phyloP scores from a whole-genome alignment of 2,113 vertebrate species.

The Tragelaphus scriptus region DNA sequence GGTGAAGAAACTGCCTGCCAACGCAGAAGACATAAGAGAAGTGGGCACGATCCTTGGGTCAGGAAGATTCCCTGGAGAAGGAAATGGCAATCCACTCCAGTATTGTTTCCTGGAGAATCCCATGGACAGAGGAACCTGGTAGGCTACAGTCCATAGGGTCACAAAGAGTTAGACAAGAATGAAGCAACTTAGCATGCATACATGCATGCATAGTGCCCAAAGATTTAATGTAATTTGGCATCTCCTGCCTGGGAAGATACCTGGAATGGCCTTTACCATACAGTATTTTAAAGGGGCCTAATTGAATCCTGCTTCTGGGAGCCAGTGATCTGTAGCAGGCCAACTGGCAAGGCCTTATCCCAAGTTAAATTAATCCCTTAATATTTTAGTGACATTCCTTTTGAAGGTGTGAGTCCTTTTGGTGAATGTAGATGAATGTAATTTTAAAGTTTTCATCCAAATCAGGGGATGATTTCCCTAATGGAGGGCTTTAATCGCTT shows the following conservation, averaged over 20 bases:
- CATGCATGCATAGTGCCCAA: background rate
- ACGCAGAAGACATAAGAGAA: background rate
- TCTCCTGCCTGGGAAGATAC: background rate
- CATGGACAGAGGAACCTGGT: background rate
- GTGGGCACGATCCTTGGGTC: accelerated
- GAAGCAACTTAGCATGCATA: background rate
- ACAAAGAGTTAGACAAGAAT: background rate
- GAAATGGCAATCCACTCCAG: background rate
- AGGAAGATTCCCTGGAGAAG: background rate
- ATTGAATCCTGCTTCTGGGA: background rate
- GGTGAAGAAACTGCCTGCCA: background rate
- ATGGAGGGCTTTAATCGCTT: background rate
- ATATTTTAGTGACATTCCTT: background rate
- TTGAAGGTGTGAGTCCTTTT: background rate
- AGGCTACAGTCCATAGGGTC: background rate
- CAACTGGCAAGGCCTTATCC: background rate
- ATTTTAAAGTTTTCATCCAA: background rate
- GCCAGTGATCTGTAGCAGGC: background rate
- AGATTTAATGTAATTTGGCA: background rate
- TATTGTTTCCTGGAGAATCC: background rate
- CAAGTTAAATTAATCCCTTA: background rate
- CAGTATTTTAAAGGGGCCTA: background rate
- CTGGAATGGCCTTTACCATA: background rate
- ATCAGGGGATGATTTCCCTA: background rate
- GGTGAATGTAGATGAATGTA: background rate